Evolutionary conservation across 2,888 invertebrate species (phyloP).

Genomic region (Ichneumoninae sp.): DNA sequence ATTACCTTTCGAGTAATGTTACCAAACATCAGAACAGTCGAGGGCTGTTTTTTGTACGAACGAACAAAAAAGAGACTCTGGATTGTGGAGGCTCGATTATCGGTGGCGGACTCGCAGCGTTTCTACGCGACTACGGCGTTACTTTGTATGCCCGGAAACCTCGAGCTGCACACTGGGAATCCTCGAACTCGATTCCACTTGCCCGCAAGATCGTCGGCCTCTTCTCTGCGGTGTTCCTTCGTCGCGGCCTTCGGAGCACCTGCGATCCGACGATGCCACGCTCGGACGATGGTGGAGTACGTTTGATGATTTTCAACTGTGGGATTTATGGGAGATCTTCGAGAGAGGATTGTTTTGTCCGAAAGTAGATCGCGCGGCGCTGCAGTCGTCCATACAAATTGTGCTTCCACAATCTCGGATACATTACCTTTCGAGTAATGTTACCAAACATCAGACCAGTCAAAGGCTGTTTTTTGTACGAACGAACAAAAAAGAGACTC

Average conservation of each 20-base stretch:
- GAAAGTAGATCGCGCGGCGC: background rate
- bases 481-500: slow-evolving; percentile 19
- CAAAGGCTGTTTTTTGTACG: slow-evolving; percentile 5
- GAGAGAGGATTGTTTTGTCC: background rate
- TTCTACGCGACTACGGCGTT: slow-evolving; percentile 33
- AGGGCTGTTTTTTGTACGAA: slow-evolving; percentile 4
- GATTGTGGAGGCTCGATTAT: slow-evolving; percentile 44
- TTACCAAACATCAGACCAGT: slow-evolving; percentile 2
- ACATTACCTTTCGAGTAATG: background rate
- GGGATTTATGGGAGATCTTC: background rate
- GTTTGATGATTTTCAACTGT: background rate
- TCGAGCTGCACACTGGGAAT: slow-evolving; percentile 31
- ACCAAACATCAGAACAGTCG: slow-evolving; percentile 4
- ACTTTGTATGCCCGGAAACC: too few relatives aligned
- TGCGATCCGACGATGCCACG: background rate
- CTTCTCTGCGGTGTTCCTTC: background rate
- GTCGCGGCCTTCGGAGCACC: slow-evolving; percentile 1
- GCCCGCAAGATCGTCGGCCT: slow-evolving; percentile 16
- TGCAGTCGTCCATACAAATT: background rate
- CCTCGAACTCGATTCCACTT: slow-evolving; percentile 52
- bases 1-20: background rate
- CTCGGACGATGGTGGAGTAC: background rate
- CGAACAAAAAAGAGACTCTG: slow-evolving; percentile 22
- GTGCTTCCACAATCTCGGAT: background rate
- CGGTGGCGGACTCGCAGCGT: slow-evolving; percentile 7